phyloP scores from a whole-genome alignment of 2,888 invertebrate genomes.

The Polia nebulosa region DNA sequence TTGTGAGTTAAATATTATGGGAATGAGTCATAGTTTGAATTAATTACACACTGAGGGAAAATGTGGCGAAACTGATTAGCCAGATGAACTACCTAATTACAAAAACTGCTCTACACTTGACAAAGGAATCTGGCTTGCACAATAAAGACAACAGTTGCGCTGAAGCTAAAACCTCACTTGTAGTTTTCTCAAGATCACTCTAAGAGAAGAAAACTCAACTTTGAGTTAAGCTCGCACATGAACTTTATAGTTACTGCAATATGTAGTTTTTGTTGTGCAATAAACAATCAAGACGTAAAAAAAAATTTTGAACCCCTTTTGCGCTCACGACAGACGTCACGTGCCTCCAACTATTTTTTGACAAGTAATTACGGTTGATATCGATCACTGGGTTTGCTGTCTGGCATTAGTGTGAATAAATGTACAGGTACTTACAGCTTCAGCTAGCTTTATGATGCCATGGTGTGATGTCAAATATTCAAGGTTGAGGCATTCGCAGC shows the following conservation, averaged over 20 bases:
- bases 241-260: neutral
- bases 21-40: slow-evolving; percentile 23
- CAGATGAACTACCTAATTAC: slow-evolving; percentile 33
- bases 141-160: slow-evolving; percentile 11
- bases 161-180: neutral
- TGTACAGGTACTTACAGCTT: slow-evolving; percentile 92
- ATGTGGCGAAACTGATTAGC: slow-evolving; percentile 45
- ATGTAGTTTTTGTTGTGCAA: neutral
- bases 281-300: neutral
- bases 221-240: neutral
- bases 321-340: too few relatives aligned
- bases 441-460: slow-evolving; percentile 94
- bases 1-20: too few relatives aligned
- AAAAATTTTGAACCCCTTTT: neutral
- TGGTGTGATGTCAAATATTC: slow-evolving; percentile 94
- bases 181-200: neutral
- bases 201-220: neutral
- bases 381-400: too few relatives aligned
- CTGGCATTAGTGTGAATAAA: neutral
- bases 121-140: slow-evolving; percentile 4
- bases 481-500: slow-evolving; percentile 95
- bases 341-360: neutral
- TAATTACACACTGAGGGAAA: slow-evolving; percentile 20
- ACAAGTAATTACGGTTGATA: neutral
- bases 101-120: slow-evolving; percentile 7